These are phyloP conservation scores for Cepaea hortensis DNA, from an alignment of 2,888 invertebrate genomes.

Conservation along the genomic window DNA sequence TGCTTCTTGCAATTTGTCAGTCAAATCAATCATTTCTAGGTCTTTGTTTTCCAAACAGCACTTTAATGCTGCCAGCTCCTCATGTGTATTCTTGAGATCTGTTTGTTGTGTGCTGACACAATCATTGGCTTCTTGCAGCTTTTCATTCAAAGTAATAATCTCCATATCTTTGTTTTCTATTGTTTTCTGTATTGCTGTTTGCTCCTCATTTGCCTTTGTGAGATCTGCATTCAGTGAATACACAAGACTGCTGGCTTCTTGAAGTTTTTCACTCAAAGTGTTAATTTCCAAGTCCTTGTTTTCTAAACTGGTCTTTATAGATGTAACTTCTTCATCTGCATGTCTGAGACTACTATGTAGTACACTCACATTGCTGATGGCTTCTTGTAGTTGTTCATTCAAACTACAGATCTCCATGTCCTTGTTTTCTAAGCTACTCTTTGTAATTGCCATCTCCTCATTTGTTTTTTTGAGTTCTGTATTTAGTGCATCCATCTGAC, in stretches of 20 bases:
- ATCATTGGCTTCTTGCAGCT: slow-evolving; percentile 8
- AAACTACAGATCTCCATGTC: slow-evolving; percentile 20
- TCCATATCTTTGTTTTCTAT: not conserved
- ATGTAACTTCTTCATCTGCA: slow-evolving; percentile 9
- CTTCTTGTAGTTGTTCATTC: not conserved
- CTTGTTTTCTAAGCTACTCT: slow-evolving; percentile 23
- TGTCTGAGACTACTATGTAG: not conserved
- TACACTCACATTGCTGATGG: not conserved
- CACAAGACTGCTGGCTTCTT: not conserved
- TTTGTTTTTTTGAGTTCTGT: not conserved
- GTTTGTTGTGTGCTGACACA: slow-evolving; percentile 20
- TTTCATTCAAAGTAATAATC: not conserved
- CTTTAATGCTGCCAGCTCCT: not conserved
- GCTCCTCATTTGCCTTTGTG: not conserved
- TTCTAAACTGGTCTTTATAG: not conserved
- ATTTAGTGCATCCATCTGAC: not conserved
- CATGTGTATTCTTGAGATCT: slow-evolving; percentile 13
- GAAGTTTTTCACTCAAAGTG: not conserved
- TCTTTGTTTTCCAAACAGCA: not conserved
- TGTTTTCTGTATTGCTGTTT: not conserved
- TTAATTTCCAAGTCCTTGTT: not conserved
- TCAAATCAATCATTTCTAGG: not conserved
- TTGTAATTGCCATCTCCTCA: not conserved
- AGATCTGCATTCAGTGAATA: not conserved
- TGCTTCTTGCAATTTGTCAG: not conserved